Conservation (phyloP, 2,113 vertebrate genomes). For the Stegostoma tigrinum region DNA sequence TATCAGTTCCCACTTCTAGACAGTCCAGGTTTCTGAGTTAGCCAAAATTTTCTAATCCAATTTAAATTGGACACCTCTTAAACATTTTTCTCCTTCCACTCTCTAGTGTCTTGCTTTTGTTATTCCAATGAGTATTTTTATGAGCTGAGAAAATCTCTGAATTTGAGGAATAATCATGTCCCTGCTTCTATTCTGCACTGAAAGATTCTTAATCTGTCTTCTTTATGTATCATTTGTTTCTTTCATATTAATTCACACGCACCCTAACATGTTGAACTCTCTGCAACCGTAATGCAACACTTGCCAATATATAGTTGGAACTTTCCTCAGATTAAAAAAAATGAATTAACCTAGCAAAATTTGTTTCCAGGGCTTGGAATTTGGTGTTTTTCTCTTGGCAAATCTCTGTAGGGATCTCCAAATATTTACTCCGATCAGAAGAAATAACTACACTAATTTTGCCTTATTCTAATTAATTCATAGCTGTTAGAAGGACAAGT, state of each 20-base stretch:
- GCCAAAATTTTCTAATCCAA: neutral
- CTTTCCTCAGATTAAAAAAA: neutral
- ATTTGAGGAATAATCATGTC: neutral
- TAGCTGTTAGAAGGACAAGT: neutral
- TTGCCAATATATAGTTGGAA: neutral
- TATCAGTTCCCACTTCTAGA: neutral
- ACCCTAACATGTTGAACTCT: neutral
- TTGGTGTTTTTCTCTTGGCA: neutral
- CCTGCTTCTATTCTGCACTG: neutral
- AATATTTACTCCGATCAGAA: too few relatives aligned
- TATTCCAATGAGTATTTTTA: neutral
- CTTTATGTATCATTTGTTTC: neutral
- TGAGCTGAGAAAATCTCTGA: neutral
- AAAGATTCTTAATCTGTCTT: neutral
- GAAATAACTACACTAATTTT: neutral
- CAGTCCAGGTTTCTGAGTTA: neutral
- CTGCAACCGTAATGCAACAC: neutral
- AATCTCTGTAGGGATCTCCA: neutral
- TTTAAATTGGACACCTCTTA: neutral
- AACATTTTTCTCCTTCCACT: neutral
- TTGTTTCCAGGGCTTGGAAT: neutral
- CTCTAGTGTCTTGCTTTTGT: neutral
- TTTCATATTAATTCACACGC: neutral
- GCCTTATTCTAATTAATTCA: neutral
- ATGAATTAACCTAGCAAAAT: neutral